phyloP scores from a whole-genome alignment of 2,888 invertebrate genomes.

The Lepidocyrtoides sp. region DNA sequence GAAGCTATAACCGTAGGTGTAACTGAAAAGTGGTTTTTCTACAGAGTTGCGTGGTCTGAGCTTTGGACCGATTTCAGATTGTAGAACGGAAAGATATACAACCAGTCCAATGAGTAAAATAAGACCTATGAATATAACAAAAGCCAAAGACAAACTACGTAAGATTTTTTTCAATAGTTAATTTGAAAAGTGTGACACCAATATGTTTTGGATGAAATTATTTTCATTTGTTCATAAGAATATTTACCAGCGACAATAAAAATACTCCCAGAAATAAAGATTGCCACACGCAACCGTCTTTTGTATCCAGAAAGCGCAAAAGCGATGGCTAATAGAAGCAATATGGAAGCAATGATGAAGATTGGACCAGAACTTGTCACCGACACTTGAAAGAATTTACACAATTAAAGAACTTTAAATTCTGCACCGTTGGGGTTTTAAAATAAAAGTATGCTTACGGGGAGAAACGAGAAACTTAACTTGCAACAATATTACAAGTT shows the following conservation, averaged over 20 bases:
- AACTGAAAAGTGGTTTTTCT: constrained; percentile 93
- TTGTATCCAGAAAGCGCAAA: constrained; percentile 94
- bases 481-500: too few species aligned
- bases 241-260: constrained; percentile 95
- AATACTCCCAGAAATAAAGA: constrained; percentile 94
- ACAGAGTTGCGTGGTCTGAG: constrained; percentile 93
- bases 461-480: too few species aligned
- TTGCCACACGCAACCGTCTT: constrained; percentile 91
- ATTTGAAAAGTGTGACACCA: too few species aligned
- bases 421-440: neutral
- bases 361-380: constrained; percentile 95
- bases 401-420: neutral
- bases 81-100: constrained; percentile 97
- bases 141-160: too few species aligned
- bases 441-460: too few species aligned
- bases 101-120: constrained; percentile 96
- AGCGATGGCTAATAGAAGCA: constrained; percentile 92
- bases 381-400: constrained; percentile 90
- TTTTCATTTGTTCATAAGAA: too few species aligned
- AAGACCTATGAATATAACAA: constrained; percentile 89
- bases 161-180: too few species aligned
- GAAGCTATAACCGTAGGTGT: constrained; percentile 95
- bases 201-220: too few species aligned
- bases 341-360: constrained; percentile 92
- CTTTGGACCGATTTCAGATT: constrained; percentile 96